A percentile compares a stretch with the other conserved stretches of the same genome.
Evolutionary conservation across 2,888 invertebrate genomes (phyloP).

Genomic region (Heteromyza rotundicornis): DNA sequence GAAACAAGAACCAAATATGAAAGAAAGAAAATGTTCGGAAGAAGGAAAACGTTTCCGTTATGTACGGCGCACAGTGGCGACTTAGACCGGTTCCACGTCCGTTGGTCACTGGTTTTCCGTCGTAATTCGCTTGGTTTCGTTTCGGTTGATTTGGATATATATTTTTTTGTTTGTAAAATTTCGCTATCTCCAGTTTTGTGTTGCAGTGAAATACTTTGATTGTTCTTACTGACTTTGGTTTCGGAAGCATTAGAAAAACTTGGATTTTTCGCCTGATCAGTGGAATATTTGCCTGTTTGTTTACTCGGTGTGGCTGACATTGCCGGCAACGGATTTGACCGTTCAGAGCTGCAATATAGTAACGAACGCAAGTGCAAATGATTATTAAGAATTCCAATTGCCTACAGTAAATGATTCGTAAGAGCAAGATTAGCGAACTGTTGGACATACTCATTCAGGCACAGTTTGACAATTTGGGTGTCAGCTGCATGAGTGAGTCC

Average conservation of each 20-base stretch:
- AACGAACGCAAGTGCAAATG: neutral
- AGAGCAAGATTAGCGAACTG: too few species aligned
- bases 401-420: too few species aligned
- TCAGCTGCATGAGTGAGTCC: too few species aligned
- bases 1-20: neutral
- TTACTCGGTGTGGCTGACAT: slow-evolving; percentile 53
- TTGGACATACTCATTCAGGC: too few species aligned
- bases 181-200: slow-evolving; percentile 47
- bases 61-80: too few species aligned
- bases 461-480: too few species aligned
- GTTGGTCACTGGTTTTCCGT: slow-evolving; percentile 3
- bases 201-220: slow-evolving; percentile 51
- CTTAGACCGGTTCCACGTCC: neutral
- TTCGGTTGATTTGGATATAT: slow-evolving; percentile 38
- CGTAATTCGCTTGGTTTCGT: slow-evolving; percentile 14
- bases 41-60: slow-evolving; percentile 14
- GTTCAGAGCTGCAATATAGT: slow-evolving; percentile 51
- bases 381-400: neutral
- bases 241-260: slow-evolving; percentile 65
- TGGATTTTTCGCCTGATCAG: slow-evolving; percentile 41
- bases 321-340: slow-evolving; percentile 58
- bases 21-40: slow-evolving; percentile 17
- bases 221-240: slow-evolving; percentile 99
- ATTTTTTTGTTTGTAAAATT: slow-evolving; percentile 46
- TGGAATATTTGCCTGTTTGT: slow-evolving; percentile 61